Conservation (phyloP, 2,113 vertebrate species). For the Bubo scandiacus region DNA sequence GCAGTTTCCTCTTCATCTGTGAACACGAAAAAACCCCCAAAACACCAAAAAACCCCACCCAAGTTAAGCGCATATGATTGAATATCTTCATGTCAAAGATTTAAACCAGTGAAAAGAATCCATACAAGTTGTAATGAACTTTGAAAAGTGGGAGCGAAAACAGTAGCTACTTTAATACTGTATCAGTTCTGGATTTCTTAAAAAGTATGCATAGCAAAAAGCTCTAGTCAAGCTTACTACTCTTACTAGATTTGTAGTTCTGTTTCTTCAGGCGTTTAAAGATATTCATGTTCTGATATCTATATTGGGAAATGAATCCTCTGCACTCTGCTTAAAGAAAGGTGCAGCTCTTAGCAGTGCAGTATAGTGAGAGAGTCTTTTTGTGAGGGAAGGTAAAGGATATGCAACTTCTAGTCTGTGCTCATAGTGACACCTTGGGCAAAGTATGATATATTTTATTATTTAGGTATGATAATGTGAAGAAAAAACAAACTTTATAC, state of each 20-base stretch:
- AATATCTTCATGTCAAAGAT: background rate
- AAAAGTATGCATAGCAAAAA: background rate
- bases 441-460: background rate
- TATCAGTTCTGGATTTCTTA: background rate
- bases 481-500: background rate
- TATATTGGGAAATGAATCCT: background rate
- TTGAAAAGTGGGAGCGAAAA: background rate
- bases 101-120: background rate
- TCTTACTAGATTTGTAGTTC: background rate
- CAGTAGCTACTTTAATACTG: background rate
- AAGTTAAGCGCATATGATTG: background rate
- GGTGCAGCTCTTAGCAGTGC: background rate
- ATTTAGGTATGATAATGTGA: background rate
- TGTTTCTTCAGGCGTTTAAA: background rate
- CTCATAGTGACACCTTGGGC: background rate
- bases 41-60: background rate
- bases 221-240: background rate
- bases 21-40: background rate
- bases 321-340: background rate
- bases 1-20: background rate
- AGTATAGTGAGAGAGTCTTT: background rate
- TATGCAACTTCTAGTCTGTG: background rate
- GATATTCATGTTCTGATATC: background rate
- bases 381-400: background rate
- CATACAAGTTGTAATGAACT: background rate